phyloP scores from a whole-genome alignment of 2,888 invertebrate species.

The Lochmaea crataegi region DNA sequence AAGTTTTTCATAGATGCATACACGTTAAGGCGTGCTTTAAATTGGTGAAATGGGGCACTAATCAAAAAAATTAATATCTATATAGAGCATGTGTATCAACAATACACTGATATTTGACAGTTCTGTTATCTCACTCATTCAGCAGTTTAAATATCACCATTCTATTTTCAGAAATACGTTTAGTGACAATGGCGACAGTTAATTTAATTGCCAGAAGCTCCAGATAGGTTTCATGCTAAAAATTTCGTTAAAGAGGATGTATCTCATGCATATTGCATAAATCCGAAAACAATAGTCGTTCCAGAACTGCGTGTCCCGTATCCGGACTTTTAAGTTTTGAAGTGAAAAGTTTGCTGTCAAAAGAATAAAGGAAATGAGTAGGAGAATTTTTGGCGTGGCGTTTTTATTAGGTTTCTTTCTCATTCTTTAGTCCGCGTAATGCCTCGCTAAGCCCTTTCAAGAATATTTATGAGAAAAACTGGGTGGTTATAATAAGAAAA shows the following conservation, averaged over 20 bases:
- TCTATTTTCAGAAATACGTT: neutral
- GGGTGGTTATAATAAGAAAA: conserved; percentile 4
- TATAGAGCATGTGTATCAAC: too few species aligned
- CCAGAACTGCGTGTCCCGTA: neutral
- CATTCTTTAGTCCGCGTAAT: conserved; percentile 8
- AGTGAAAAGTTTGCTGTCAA: conserved; percentile 27
- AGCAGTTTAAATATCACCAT: neutral
- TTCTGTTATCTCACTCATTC: neutral
- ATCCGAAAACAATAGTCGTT: conserved; percentile 14
- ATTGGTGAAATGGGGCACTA: too few species aligned
- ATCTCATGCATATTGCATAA: conserved; percentile 28
- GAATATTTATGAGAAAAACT: conserved; percentile 14
- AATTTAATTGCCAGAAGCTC: neutral
- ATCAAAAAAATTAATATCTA: too few species aligned
- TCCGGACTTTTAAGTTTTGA: conserved; percentile 19
- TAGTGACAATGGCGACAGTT: neutral
- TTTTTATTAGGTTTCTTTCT: conserved; percentile 28
- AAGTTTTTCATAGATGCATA: too few species aligned
- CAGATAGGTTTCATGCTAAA: conserved; percentile 3
- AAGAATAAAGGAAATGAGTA: conserved; percentile 21
- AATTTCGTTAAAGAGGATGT: conserved; percentile 20
- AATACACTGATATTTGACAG: too few species aligned
- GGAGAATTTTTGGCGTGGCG: conserved; percentile 23
- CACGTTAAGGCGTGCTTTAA: too few species aligned
- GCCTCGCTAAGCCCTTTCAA: conserved; percentile 13